Conservation (phyloP, 2,113 vertebrate species). For the Theristicus caerulescens region DNA sequence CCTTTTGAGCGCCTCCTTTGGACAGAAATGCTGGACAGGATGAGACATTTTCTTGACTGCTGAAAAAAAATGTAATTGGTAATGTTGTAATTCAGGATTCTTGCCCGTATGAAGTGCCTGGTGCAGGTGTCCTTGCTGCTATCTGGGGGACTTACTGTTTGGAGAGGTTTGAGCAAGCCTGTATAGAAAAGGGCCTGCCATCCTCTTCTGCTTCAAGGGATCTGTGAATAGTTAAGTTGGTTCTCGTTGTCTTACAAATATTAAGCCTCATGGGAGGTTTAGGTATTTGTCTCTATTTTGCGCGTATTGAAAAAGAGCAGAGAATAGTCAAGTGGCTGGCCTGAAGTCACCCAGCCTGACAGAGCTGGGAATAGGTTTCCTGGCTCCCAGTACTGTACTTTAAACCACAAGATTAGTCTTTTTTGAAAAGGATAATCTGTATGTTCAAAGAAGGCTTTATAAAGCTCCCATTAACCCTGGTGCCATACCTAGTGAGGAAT, state of each 20-base stretch:
- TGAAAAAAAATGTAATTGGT: not conserved
- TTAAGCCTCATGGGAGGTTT: not conserved
- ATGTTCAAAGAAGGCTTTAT: constrained; percentile 55
- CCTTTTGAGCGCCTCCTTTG: not conserved
- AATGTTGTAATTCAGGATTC: not conserved
- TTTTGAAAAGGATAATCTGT: constrained; percentile 55
- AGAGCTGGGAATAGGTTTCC: constrained; percentile 26
- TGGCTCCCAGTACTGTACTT: constrained; percentile 35
- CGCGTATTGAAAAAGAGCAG: not conserved
- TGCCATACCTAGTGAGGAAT: constrained; percentile 49
- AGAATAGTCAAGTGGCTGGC: not conserved
- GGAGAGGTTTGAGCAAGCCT: not conserved
- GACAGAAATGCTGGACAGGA: not conserved
- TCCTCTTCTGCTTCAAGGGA: not conserved
- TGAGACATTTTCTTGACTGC: not conserved
- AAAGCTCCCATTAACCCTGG: constrained; percentile 42
- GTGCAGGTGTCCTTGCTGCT: not conserved
- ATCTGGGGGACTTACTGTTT: not conserved
- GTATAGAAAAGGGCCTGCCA: not conserved
- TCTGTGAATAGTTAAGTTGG: not conserved
- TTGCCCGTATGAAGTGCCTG: not conserved
- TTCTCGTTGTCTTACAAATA: not conserved
- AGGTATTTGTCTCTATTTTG: constrained; percentile 4
- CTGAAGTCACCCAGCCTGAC: constrained; percentile 18
- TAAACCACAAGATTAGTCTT: constrained; percentile 49